These are phyloP conservation scores for Brachyptera risi DNA, from an alignment of 2,888 invertebrate genomes.

Conservation along the genomic window DNA sequence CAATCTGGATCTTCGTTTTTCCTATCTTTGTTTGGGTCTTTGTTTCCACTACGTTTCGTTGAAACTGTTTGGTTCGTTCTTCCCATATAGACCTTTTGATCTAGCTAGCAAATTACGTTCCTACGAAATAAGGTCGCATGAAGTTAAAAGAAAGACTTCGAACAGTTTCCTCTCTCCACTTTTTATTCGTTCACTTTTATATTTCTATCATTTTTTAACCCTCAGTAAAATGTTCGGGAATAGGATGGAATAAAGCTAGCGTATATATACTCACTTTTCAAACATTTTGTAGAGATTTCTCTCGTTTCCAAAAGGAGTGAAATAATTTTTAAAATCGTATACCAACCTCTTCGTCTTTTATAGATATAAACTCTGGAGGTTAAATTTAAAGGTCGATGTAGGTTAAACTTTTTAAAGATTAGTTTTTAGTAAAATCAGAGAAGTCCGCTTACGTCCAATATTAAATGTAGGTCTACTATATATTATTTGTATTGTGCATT, in stretches of 20 bases:
- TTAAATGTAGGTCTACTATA: too few species aligned
- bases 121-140: constrained; percentile 12
- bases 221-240: too few species aligned
- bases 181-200: constrained; percentile 5
- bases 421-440: too few species aligned
- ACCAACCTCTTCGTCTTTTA: background rate
- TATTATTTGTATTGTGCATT: too few species aligned
- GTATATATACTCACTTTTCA: background rate
- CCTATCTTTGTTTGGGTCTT: constrained; percentile 12
- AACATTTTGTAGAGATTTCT: background rate
- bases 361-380: background rate
- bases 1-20: background rate
- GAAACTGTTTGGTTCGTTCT: constrained; percentile 18
- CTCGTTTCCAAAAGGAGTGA: constrained; percentile 1
- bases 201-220: background rate
- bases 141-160: constrained; percentile 1
- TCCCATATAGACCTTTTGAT: constrained; percentile 10
- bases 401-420: too few species aligned
- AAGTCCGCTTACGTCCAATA: too few species aligned
- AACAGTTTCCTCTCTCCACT: background rate
- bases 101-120: constrained; percentile 27
- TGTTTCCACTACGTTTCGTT: constrained; percentile 15
- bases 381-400: too few species aligned
- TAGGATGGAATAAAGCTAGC: background rate
- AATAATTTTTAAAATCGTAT: constrained; percentile 8